A percentile compares a stretch with the other conserved stretches of the same genome.
These are phyloP conservation scores for Porites australiensis DNA, from an alignment of 64 coral and sea anemone genomes.

Conservation along the genomic window DNA sequence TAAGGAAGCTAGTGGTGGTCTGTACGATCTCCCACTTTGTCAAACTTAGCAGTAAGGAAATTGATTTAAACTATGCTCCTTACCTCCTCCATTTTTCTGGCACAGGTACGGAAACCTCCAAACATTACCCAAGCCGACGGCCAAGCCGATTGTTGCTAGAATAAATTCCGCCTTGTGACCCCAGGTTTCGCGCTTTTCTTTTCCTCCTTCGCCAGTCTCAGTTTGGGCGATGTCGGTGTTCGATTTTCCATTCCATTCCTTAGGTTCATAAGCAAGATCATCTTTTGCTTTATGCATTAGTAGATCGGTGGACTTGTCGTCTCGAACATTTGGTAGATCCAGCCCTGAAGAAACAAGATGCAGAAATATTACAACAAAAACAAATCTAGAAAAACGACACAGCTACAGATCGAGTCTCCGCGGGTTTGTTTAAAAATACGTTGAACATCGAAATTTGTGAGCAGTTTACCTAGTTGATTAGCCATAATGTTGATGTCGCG, in stretches of 20 bases:
- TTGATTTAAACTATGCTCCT: not conserved
- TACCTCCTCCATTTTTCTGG: constrained; percentile 93
- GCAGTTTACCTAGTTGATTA: constrained; percentile 15
- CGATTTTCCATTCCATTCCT: constrained; percentile 68
- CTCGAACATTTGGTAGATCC: constrained; percentile 48
- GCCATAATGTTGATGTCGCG: not conserved
- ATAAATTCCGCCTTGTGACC: constrained; percentile 94
- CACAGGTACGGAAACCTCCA: constrained; percentile 96
- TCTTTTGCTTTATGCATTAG: constrained; percentile 65
- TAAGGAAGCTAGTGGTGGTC: not conserved
- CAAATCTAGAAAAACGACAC: not conserved
- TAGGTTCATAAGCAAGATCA: constrained; percentile 47
- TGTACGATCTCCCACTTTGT: not conserved
- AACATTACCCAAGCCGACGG: constrained; percentile 88
- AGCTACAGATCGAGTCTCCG: too few relatives aligned
- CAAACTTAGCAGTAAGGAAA: not conserved
- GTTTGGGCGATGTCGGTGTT: constrained; percentile 1
- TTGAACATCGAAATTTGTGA: not conserved
- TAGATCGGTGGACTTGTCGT: constrained; percentile 86
- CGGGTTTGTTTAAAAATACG: not conserved
- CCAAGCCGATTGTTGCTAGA: constrained; percentile 84
- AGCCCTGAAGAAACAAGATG: not conserved
- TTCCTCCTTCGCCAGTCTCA: constrained; percentile 4
- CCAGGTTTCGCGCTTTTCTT: constrained; percentile 82
- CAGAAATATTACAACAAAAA: not conserved